A percentile compares a stretch with the other conserved stretches of the same genome.
phyloP scores from a whole-genome alignment of 2,113 vertebrate genomes.

The Bubo bubo region DNA sequence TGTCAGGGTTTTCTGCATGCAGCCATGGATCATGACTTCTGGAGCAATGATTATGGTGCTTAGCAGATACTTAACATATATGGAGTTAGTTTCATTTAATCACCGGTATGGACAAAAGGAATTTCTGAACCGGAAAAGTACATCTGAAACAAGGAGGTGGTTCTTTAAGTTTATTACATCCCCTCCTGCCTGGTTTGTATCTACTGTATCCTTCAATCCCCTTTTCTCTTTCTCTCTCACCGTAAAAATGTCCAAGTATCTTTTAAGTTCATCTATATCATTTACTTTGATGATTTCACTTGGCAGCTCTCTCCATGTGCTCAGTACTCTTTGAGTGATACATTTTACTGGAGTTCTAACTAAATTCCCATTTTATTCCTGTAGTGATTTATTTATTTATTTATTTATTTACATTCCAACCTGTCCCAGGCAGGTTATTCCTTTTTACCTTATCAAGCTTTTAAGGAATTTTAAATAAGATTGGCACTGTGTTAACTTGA shows the following conservation, averaged over 20 bases:
- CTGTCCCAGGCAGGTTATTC: neutral
- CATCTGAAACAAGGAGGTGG: neutral
- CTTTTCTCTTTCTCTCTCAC: neutral
- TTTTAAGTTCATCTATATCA: neutral
- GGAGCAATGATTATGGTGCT: neutral
- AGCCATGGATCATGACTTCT: neutral
- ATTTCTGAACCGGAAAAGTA: neutral
- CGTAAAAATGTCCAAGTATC: slow-evolving; percentile 4
- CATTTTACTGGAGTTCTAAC: neutral
- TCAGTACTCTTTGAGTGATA: neutral
- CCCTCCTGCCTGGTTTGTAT: neutral
- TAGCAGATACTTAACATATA: neutral
- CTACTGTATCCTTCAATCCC: neutral
- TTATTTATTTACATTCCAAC: neutral
- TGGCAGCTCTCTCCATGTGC: neutral
- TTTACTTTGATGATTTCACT: slow-evolving; percentile 13
- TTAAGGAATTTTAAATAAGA: neutral
- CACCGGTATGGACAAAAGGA: neutral
- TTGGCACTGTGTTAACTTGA: neutral
- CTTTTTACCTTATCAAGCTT: neutral
- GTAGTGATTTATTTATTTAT: neutral
- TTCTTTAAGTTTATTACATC: neutral
- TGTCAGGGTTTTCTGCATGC: neutral
- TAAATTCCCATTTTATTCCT: neutral
- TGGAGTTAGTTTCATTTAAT: neutral